phyloP scores from a whole-genome alignment of 2,888 invertebrate species.

The Drosophila gaucha region DNA sequence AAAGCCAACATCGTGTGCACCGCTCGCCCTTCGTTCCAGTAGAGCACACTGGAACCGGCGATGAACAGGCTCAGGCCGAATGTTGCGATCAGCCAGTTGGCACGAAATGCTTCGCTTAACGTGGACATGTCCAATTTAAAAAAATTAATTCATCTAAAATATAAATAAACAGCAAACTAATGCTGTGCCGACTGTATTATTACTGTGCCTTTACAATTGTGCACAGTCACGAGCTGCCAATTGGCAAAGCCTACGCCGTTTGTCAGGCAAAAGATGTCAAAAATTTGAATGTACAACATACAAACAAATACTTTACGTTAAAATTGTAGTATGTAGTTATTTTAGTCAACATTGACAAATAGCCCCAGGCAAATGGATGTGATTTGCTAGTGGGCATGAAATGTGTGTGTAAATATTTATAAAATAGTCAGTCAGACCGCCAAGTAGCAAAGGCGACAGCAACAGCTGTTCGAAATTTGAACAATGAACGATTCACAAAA shows the following conservation, averaged over 20 bases:
- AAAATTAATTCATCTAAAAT: slow-evolving; percentile 23
- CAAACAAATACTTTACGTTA: no score
- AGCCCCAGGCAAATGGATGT: no score
- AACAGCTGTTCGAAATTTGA: no score
- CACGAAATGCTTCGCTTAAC: slow-evolving; percentile 78
- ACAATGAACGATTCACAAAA: no score
- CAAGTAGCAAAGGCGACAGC: no score
- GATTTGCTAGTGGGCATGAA: no score
- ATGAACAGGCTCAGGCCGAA: slow-evolving; percentile 89
- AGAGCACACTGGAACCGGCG: slow-evolving; percentile 89
- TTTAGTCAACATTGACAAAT: no score
- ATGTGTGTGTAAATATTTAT: no score
- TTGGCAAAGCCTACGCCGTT: slow-evolving; percentile 13
- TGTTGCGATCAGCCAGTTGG: slow-evolving; percentile 89
- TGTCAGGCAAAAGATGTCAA: slow-evolving; percentile 7
- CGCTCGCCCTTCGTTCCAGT: slow-evolving; percentile 95
- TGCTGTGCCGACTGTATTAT: slow-evolving; percentile 9
- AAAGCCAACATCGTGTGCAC: slow-evolving; percentile 92
- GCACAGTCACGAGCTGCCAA: slow-evolving; percentile 12
- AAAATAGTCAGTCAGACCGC: no score
- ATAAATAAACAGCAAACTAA: slow-evolving; percentile 20
- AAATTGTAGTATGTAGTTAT: no score
- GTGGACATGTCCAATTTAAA: slow-evolving; percentile 54
- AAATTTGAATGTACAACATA: no score
- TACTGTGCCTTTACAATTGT: slow-evolving; percentile 2